Conservation (phyloP, 1,140 invertebrate species). For the Babylonia areolata region DNA sequence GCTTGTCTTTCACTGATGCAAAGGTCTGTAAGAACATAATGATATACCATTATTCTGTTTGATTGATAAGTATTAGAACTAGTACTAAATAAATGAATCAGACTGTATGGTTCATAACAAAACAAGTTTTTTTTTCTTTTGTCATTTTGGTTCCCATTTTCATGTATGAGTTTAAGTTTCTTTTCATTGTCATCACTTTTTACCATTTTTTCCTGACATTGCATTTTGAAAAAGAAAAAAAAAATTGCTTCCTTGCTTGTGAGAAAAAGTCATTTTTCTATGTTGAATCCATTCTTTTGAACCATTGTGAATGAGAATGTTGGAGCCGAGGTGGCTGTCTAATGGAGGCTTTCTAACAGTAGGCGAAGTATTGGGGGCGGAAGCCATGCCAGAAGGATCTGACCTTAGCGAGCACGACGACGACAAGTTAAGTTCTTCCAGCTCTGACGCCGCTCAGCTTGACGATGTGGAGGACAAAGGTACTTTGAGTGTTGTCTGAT, state of each 20-base stretch:
- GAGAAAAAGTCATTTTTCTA: background rate
- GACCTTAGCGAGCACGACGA: conserved; percentile 39
- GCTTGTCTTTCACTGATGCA: too few species aligned
- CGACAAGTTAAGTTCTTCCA: conserved; percentile 65
- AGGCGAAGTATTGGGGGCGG: conserved; percentile 28
- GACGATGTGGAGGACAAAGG: conserved; percentile 66
- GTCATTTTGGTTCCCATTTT: background rate
- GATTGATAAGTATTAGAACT: too few species aligned
- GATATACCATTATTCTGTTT: too few species aligned
- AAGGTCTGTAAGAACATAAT: too few species aligned
- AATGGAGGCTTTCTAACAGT: conserved; percentile 16
- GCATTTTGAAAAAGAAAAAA: too few species aligned
- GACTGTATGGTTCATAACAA: too few species aligned
- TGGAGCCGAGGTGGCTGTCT: background rate
- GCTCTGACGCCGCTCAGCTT: conserved; percentile 67
- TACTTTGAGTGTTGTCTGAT: conserved; percentile 43
- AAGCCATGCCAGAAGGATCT: background rate
- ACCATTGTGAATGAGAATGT: background rate
- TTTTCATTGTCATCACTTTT: too few species aligned
- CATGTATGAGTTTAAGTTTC: too few species aligned
- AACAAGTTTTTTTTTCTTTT: background rate
- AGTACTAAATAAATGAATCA: too few species aligned
- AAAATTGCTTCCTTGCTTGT: too few species aligned
- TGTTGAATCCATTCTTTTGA: background rate
- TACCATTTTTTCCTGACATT: too few species aligned